Conservation (phyloP, 92 coral and sea anemone genomes). For the Paragorgia papillata region DNA sequence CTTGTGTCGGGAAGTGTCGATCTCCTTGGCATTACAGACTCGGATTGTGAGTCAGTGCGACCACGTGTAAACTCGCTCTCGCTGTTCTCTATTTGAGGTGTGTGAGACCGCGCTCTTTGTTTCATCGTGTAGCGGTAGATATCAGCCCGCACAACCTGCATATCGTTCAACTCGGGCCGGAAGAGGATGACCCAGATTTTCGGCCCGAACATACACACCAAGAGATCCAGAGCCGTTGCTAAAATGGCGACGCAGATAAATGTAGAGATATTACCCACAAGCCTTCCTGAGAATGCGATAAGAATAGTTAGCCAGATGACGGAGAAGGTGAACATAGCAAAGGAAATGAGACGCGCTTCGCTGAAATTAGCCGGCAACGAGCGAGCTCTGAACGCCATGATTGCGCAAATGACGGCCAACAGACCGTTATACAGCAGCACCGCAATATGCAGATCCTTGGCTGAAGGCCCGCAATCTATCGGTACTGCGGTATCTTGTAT, state of each 20-base stretch:
- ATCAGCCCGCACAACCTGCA: constrained; percentile 84
- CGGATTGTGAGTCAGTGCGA: background rate
- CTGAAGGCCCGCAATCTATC: constrained; percentile 83
- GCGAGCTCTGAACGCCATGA: constrained; percentile 90
- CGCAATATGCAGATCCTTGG: constrained; percentile 72
- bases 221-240: constrained; percentile 72
- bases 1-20: background rate
- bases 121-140: constrained; percentile 82
- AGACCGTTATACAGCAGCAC: constrained; percentile 87
- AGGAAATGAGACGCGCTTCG: constrained; percentile 90
- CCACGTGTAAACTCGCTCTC: constrained; percentile 10
- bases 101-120: constrained; percentile 55
- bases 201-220: constrained; percentile 81
- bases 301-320: constrained; percentile 80
- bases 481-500: constrained; percentile 66
- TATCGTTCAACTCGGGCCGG: constrained; percentile 84
- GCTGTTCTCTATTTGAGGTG: background rate
- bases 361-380: constrained; percentile 89
- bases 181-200: constrained; percentile 82
- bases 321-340: constrained; percentile 92
- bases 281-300: constrained; percentile 73
- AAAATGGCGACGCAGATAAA: constrained; percentile 68
- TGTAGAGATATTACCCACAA: constrained; percentile 50
- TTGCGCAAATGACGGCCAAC: constrained; percentile 82
- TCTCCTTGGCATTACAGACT: background rate